phyloP scores from a whole-genome alignment of 1,140 invertebrate species.

The Hypsibius dujardini region DNA sequence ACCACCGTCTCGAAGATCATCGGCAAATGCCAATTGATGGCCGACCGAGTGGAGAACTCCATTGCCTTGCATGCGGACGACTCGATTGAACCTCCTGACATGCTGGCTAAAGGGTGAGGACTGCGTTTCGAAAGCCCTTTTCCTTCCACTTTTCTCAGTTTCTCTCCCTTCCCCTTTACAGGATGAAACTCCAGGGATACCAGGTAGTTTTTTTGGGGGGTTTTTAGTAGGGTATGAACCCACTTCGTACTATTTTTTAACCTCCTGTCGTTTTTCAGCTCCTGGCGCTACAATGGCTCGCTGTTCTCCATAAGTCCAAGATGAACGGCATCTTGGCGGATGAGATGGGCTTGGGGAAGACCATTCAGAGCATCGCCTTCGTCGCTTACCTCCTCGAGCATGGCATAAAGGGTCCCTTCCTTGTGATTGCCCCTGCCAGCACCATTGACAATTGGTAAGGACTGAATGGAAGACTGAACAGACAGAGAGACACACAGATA shows the following conservation, averaged over 20 bases:
- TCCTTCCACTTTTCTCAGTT: too few relatives aligned
- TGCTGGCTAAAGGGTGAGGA: background rate
- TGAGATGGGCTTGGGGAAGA: conserved; percentile 76
- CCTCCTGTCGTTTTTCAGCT: conserved; percentile 42
- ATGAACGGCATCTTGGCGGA: conserved; percentile 84
- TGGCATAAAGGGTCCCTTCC: conserved; percentile 44
- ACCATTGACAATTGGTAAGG: conserved; percentile 35
- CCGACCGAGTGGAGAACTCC: background rate
- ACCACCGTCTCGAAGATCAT: conserved; percentile 3
- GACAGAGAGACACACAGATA: background rate
- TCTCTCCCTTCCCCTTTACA: conserved; percentile 9
- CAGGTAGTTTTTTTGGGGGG: too few relatives aligned
- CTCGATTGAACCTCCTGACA: background rate
- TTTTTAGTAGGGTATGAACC: too few relatives aligned
- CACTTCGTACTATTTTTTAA: too few relatives aligned
- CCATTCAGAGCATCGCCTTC: conserved; percentile 62
- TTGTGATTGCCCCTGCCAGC: conserved; percentile 77
- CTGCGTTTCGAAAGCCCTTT: too few relatives aligned
- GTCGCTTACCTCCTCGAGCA: conserved; percentile 66
- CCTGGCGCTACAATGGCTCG: conserved; percentile 81
- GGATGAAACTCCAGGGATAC: conserved; percentile 22
- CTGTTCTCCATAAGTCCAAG: conserved; percentile 65
- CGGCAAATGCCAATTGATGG: background rate
- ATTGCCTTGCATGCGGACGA: background rate
- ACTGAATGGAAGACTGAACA: background rate